Evolutionary conservation across 2,888 invertebrate genomes (phyloP).

Genomic region (Ophion slaviceki): DNA sequence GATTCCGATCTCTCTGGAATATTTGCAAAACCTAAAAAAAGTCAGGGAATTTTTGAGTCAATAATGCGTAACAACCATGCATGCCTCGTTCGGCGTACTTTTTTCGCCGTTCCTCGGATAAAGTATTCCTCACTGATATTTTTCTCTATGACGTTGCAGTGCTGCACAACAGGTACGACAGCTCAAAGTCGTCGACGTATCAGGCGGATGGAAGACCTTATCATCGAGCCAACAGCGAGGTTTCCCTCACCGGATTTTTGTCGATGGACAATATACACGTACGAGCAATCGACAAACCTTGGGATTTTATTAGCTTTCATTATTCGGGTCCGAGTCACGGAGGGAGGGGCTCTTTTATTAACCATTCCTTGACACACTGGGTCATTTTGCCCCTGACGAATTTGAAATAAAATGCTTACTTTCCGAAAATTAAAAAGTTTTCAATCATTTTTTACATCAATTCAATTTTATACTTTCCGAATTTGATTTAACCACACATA

Average conservation of each 20-base stretch:
- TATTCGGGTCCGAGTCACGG: no score
- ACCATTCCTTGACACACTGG: no score
- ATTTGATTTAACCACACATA: no score
- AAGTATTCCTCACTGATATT: not conserved
- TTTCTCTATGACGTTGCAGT: conserved; percentile 81
- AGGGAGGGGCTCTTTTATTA: not conserved
- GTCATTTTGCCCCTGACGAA: no score
- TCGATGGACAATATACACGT: conserved; percentile 88
- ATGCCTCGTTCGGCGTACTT: not conserved
- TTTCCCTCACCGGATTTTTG: conserved; percentile 87
- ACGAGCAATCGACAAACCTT: conserved; percentile 72
- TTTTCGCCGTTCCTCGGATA: not conserved
- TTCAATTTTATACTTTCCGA: no score
- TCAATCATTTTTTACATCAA: no score
- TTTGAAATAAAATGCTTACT: no score
- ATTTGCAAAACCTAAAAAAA: no score
- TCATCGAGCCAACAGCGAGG: conserved; percentile 85
- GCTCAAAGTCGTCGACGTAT: conserved; percentile 87
- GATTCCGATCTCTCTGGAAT: no score
- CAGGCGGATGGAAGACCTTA: conserved; percentile 86
- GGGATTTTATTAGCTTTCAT: not conserved
- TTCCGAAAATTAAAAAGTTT: no score
- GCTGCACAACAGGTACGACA: conserved; percentile 89
- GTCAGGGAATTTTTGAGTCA: no score
- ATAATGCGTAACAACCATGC: no score